These are phyloP conservation scores for Fulica atra DNA, from an alignment of 2,113 vertebrate genomes.

Conservation along the genomic window DNA sequence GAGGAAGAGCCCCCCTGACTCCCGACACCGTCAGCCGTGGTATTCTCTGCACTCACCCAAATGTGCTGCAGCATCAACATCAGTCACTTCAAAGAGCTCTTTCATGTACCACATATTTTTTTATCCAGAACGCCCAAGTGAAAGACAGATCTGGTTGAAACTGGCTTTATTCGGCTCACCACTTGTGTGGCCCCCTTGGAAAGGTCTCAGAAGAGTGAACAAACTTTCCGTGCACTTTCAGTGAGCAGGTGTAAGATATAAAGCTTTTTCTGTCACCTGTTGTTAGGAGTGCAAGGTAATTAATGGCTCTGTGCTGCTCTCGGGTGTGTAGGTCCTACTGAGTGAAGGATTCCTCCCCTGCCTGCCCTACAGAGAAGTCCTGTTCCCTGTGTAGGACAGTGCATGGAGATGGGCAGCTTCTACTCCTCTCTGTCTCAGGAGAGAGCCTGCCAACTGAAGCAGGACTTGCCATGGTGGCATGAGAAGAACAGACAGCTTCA, in stretches of 20 bases:
- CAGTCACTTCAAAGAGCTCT: constrained; percentile 70
- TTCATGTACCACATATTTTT: constrained; percentile 62
- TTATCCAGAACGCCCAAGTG: not conserved
- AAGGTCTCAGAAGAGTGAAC: not conserved
- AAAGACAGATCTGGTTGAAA: constrained; percentile 42
- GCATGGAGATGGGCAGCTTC: not conserved
- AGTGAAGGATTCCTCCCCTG: not conserved
- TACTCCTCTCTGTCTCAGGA: not conserved
- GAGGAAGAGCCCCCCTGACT: not conserved
- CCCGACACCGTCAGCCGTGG: not conserved
- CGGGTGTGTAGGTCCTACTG: not conserved
- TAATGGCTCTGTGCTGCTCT: not conserved
- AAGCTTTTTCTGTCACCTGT: constrained; percentile 20
- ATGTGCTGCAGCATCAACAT: constrained; percentile 43
- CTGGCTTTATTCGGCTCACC: not conserved
- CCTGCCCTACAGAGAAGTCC: not conserved
- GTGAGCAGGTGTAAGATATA: not conserved
- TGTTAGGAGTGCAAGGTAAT: not conserved
- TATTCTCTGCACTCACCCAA: not conserved
- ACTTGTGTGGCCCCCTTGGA: constrained; percentile 55
- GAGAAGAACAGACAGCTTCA: accelerated
- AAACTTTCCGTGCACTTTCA: not conserved
- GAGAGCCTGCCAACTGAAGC: accelerated
- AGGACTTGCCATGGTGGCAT: accelerated
- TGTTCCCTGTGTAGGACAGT: not conserved